Percentiles rank a stretch among this genome's conserved stretches.
phyloP scores from a whole-genome alignment of 2,888 invertebrate species.

The Dasypogon diadema region DNA sequence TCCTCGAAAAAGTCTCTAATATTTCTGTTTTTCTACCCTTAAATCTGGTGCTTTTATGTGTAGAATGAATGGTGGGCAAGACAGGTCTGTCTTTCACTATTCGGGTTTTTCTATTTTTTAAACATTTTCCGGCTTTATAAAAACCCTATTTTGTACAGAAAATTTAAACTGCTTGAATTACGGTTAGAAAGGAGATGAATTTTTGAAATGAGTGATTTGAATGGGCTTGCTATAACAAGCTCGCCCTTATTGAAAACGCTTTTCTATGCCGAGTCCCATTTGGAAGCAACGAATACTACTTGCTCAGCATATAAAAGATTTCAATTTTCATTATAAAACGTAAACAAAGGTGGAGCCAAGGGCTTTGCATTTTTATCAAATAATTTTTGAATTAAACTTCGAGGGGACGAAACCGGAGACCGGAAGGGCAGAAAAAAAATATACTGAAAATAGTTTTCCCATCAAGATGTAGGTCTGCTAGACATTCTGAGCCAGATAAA shows the following conservation, averaged over 20 bases:
- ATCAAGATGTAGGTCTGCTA: no score
- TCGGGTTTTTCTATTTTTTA: not conserved
- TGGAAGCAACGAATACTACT: not conserved
- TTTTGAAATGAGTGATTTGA: conserved; percentile 14
- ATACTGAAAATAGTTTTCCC: no score
- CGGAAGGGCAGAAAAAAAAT: no score
- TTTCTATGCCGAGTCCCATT: not conserved
- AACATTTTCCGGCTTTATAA: conserved; percentile 12
- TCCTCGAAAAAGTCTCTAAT: not conserved
- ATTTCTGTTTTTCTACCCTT: conserved; percentile 14
- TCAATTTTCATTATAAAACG: conserved; percentile 14
- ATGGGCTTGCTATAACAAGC: not conserved
- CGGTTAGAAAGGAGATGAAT: not conserved
- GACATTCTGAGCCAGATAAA: conserved; percentile 2
- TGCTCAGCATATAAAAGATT: not conserved
- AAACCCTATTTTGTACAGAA: conserved; percentile 13
- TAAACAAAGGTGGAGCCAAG: not conserved
- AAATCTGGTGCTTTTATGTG: not conserved
- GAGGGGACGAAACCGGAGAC: no score
- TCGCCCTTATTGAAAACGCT: conserved; percentile 20
- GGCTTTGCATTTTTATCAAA: no score
- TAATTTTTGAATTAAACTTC: no score
- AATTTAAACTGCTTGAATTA: conserved; percentile 27
- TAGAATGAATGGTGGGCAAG: conserved; percentile 4
- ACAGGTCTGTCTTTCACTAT: not conserved